Conservation (phyloP, 2,888 invertebrate species). For the Anarsia innoxiella region DNA sequence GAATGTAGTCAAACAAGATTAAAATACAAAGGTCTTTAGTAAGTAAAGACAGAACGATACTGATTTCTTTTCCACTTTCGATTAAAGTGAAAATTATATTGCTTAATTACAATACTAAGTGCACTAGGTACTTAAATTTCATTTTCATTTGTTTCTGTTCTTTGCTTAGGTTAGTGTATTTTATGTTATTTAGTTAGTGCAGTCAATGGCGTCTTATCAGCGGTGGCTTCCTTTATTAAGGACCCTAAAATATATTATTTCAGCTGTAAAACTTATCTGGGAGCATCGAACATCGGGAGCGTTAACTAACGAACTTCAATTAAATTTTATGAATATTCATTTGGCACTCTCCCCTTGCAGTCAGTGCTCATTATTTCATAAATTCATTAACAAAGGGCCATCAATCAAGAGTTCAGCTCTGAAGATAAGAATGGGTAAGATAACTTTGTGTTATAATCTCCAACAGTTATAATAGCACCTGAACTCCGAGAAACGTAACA, state of each 20-base stretch:
- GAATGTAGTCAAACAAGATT: no score
- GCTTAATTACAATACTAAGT: no score
- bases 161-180: no score
- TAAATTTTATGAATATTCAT: slow-evolving; percentile 49
- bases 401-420: slow-evolving; percentile 25
- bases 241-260: slow-evolving; percentile 2
- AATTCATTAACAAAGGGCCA: slow-evolving; percentile 35
- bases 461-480: slow-evolving; percentile 10
- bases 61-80: no score
- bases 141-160: no score
- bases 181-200: no score
- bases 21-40: no score
- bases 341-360: slow-evolving; percentile 24
- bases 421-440: slow-evolving; percentile 21
- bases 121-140: no score
- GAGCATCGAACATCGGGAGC: slow-evolving; percentile 21
- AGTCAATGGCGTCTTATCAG: not conserved
- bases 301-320: slow-evolving; percentile 39
- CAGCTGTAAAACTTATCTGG: slow-evolving; percentile 15
- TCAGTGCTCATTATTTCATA: slow-evolving; percentile 39
- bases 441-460: slow-evolving; percentile 28
- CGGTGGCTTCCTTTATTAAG: not conserved
- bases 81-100: no score
- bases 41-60: no score
- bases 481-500: not conserved